Percentiles rank a stretch among this genome's conserved stretches.
Conservation (phyloP, 2,113 vertebrate species). For the Corydoras sp. region DNA sequence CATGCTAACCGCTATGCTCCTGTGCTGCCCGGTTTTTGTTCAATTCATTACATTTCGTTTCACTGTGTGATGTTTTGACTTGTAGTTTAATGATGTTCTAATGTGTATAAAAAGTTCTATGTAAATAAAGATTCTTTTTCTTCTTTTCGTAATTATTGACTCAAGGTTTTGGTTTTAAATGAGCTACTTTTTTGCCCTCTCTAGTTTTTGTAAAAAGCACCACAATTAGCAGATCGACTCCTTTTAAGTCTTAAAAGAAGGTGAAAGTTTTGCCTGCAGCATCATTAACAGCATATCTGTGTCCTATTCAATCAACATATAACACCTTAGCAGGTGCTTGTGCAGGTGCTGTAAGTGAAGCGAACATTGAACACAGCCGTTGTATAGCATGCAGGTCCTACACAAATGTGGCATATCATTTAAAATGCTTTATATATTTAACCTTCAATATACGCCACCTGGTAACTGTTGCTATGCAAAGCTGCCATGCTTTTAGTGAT, state of each 20-base stretch:
- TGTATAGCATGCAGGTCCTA: slow-evolving; percentile 9
- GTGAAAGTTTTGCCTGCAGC: background rate
- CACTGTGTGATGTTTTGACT: too few relatives aligned
- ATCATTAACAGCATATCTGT: slow-evolving; percentile 14
- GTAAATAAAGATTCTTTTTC: too few relatives aligned
- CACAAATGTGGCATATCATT: slow-evolving; percentile 9
- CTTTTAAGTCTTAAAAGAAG: slow-evolving; percentile 5
- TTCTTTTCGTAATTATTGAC: too few relatives aligned
- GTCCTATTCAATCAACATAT: slow-evolving; percentile 5
- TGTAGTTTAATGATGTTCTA: too few relatives aligned
- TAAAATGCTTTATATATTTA: slow-evolving; percentile 22
- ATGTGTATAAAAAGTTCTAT: too few relatives aligned
- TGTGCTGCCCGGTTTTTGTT: too few relatives aligned
- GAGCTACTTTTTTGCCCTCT: background rate
- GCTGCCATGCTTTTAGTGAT: slow-evolving; percentile 22
- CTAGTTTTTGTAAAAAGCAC: background rate
- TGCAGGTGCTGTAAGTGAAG: background rate
- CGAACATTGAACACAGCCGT: background rate
- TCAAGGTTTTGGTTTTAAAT: too few relatives aligned
- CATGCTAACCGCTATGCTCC: too few relatives aligned
- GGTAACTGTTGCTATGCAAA: slow-evolving; percentile 33
- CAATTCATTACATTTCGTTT: too few relatives aligned
- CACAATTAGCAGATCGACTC: background rate
- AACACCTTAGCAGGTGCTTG: slow-evolving; percentile 5
- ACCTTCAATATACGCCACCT: slow-evolving; percentile 24